A percentile compares a stretch with the other conserved stretches of the same genome.
These are phyloP conservation scores for Perithous albicinctus DNA, from an alignment of 2,888 invertebrate genomes.

Conservation along the genomic window DNA sequence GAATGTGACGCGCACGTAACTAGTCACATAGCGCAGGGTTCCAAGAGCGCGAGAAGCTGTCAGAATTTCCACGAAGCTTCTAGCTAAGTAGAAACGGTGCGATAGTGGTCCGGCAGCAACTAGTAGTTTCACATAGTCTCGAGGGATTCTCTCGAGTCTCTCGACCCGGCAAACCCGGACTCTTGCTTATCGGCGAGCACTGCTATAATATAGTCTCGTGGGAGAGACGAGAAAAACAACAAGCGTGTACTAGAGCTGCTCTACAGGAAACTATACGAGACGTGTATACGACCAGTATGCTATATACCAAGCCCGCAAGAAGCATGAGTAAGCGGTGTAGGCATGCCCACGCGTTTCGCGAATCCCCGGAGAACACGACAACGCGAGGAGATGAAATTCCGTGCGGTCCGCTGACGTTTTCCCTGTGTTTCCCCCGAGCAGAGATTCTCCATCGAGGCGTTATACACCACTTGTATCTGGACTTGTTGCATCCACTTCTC, in stretches of 20 bases:
- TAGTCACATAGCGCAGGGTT: background rate
- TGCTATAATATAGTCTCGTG: background rate
- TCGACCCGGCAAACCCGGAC: constrained; percentile 45
- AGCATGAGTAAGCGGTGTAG: constrained; percentile 63
- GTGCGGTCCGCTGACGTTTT: constrained; percentile 56
- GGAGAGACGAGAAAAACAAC: constrained; percentile 27
- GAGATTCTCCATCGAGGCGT: constrained; percentile 16
- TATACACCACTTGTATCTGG: background rate
- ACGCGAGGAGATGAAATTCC: constrained; percentile 61
- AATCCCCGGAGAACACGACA: constrained; percentile 55
- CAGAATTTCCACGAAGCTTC: constrained; percentile 23
- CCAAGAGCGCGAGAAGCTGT: background rate
- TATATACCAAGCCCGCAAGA: constrained; percentile 38
- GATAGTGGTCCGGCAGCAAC: constrained; percentile 22
- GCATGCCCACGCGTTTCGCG: constrained; percentile 64
- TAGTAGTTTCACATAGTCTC: constrained; percentile 14
- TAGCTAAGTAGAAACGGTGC: constrained; percentile 37
- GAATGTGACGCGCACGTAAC: background rate
- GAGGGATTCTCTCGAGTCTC: constrained; percentile 7
- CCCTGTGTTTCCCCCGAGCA: constrained; percentile 40
- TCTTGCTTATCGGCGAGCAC: constrained; percentile 44
- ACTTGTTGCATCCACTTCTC: constrained; percentile 1
- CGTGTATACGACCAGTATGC: constrained; percentile 4
- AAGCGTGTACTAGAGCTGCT: constrained; percentile 13
- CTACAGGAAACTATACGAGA: constrained; percentile 43